Percentiles rank a stretch among this genome's conserved stretches.
Conservation (phyloP, 2,113 vertebrate species). For the Poeciliopsis retropinna region DNA sequence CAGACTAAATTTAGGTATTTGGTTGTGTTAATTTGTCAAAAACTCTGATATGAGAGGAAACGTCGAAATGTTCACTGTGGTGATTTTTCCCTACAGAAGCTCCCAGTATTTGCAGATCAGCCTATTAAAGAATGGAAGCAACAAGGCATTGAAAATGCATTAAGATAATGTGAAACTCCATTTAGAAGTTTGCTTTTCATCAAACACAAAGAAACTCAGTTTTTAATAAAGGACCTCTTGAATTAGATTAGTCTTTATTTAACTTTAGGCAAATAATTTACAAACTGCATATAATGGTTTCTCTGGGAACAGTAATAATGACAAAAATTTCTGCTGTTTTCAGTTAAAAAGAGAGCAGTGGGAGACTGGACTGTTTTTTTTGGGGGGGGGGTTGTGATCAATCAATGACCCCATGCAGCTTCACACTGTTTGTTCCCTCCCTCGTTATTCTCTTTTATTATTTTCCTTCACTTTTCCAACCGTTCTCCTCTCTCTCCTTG, state of each 20-base stretch:
- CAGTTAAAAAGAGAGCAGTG: not conserved
- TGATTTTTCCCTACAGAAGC: not conserved
- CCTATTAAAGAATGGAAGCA: not conserved
- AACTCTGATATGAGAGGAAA: not conserved
- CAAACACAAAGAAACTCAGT: not conserved
- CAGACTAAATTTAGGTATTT: not conserved
- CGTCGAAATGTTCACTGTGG: not conserved
- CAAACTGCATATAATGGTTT: not conserved
- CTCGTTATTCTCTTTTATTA: not conserved
- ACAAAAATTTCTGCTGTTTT: not conserved
- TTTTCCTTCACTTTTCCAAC: not conserved
- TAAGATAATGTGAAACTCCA: not conserved
- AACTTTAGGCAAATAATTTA: not conserved
- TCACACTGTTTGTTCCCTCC: not conserved
- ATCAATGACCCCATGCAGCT: constrained; percentile 8
- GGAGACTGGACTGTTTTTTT: not conserved
- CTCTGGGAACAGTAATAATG: not conserved
- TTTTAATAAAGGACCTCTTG: no score
- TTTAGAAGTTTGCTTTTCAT: not conserved
- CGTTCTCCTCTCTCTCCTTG: not conserved
- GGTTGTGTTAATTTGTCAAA: not conserved
- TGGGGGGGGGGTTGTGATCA: constrained; percentile 30
- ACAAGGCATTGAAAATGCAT: not conserved
- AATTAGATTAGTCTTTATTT: not conserved
- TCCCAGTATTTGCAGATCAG: not conserved